A percentile compares a stretch with the other conserved stretches of the same genome.
phyloP scores from a whole-genome alignment of 2,113 vertebrate genomes.

The Actinemys pallida region DNA sequence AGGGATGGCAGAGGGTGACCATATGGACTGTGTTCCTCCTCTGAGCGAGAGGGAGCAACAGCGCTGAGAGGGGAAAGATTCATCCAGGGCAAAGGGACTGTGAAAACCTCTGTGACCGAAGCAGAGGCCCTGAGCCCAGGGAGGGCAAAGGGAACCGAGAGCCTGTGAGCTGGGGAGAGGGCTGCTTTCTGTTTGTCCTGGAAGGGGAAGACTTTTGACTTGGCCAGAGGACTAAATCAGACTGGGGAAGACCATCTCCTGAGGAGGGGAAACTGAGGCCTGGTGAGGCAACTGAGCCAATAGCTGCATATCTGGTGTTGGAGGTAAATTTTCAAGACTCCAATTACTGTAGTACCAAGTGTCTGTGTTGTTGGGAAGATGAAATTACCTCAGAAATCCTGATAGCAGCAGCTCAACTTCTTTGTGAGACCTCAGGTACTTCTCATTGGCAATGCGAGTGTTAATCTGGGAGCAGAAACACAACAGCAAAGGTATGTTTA shows the following conservation, averaged over 20 bases:
- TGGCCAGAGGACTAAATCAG: background rate
- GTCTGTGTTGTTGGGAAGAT: background rate
- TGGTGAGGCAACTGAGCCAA: background rate
- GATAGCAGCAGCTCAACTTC: conserved; percentile 83
- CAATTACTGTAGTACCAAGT: background rate
- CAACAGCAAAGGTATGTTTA: background rate
- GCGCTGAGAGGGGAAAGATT: background rate
- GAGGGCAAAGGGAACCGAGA: background rate
- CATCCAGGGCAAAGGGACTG: background rate
- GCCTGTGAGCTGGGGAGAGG: background rate
- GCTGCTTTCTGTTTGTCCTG: background rate
- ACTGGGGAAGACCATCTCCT: background rate
- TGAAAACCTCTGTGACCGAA: background rate
- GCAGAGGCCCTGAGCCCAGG: background rate
- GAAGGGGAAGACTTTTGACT: background rate
- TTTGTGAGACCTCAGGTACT: conserved; percentile 84
- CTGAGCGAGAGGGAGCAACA: background rate
- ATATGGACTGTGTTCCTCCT: background rate
- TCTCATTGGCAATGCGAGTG: conserved; percentile 85
- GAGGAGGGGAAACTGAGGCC: background rate
- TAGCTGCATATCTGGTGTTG: background rate
- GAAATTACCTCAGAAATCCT: conserved; percentile 83
- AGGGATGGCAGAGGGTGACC: background rate
- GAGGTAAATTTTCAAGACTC: background rate
- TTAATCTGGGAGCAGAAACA: conserved; percentile 76